Evolutionary conservation across 2,113 vertebrate species (phyloP).

Genomic region (Poeciliopsis prolifica): DNA sequence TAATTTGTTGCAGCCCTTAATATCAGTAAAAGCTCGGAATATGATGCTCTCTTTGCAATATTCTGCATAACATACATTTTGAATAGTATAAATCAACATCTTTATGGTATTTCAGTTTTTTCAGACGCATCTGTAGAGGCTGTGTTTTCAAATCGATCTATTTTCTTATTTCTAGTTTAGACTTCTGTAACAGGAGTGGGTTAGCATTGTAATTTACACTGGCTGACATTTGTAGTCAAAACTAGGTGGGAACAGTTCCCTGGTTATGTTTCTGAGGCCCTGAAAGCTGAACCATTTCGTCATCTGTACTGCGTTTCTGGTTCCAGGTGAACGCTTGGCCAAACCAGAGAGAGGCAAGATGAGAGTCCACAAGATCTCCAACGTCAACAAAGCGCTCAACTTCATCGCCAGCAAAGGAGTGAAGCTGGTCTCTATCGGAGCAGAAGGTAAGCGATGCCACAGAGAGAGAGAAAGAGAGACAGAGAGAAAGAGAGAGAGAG

Average conservation of each 20-base stretch:
- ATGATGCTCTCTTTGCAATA: not conserved
- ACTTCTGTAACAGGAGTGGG: too few relatives aligned
- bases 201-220: too few relatives aligned
- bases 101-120: not conserved
- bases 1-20: too few relatives aligned
- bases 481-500: too few relatives aligned
- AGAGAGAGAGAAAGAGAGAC: too few relatives aligned
- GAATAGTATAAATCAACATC: not conserved
- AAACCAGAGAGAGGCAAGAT: constrained; percentile 99
- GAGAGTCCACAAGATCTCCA: constrained; percentile 99
- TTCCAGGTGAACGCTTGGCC: constrained; percentile 94
- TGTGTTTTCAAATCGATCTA: not conserved
- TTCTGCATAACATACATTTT: not conserved
- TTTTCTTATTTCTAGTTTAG: not conserved
- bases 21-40: too few relatives aligned
- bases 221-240: not conserved
- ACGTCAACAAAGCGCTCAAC: constrained; percentile 97
- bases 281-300: not conserved
- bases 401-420: constrained; percentile 98
- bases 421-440: constrained; percentile 97
- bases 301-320: not conserved
- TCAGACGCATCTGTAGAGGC: not conserved
- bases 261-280: not conserved
- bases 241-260: not conserved
- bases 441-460: constrained; percentile 86